A percentile compares a stretch with the other conserved stretches of the same genome.
These are phyloP conservation scores for Steinernema khuongi DNA, from an alignment of 1,140 invertebrate genomes.

Conservation along the genomic window DNA sequence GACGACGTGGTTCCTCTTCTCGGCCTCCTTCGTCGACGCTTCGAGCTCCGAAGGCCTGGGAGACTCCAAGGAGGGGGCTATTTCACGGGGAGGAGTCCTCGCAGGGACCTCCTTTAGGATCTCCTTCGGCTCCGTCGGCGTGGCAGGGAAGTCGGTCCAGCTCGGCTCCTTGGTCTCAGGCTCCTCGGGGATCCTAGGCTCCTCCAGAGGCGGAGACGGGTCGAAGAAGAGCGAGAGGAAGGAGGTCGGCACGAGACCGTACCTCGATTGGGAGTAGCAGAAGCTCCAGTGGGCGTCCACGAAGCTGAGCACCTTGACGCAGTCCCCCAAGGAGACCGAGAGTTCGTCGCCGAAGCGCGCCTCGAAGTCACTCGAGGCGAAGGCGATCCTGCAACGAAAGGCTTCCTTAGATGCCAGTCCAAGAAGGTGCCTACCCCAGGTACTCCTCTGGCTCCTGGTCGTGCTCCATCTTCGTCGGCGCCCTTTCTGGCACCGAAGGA, in stretches of 20 bases:
- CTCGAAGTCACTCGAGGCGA: neutral
- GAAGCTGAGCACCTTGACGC: neutral
- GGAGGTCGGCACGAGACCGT: neutral
- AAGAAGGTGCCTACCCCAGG: neutral
- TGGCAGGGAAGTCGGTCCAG: neutral
- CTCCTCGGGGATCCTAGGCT: neutral
- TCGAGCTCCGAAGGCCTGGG: neutral
- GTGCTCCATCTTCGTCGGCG: neutral
- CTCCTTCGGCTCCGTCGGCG: neutral
- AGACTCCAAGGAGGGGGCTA: neutral
- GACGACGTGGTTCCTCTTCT: neutral
- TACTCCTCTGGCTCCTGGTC: neutral
- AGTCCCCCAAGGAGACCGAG: neutral
- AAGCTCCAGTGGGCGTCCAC: neutral
- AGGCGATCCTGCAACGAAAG: neutral
- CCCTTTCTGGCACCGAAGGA: neutral
- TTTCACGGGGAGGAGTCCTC: neutral
- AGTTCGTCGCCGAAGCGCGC: neutral
- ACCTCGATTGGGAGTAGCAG: neutral
- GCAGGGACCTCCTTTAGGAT: neutral
- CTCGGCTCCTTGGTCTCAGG: neutral
- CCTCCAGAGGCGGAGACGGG: neutral
- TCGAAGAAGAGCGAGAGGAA: neutral
- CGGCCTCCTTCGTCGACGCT: neutral
- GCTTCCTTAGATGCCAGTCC: neutral